phyloP scores from a whole-genome alignment of 2,113 vertebrate species.

The Hemiprocne comata region DNA sequence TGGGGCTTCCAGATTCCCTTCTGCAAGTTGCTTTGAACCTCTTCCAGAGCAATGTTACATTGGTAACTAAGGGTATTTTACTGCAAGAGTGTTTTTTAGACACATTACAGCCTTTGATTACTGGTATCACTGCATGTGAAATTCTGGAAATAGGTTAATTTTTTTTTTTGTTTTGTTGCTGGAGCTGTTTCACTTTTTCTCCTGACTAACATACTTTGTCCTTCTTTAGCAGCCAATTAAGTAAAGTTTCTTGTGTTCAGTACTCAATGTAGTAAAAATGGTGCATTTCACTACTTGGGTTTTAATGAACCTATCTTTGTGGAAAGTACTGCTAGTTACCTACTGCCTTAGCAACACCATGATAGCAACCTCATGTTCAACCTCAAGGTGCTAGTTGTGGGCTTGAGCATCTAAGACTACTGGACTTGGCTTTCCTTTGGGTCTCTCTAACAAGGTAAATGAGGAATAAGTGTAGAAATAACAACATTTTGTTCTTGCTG shows the following conservation, averaged over 20 bases:
- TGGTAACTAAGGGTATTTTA: not conserved
- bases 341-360: not conserved
- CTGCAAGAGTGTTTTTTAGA: not conserved
- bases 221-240: not conserved
- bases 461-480: not conserved
- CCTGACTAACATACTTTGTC: not conserved
- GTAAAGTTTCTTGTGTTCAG: rapidly evolving
- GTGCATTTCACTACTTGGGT: not conserved
- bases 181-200: not conserved
- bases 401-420: not conserved
- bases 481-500: not conserved
- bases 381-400: not conserved
- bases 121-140: not conserved
- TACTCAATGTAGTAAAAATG: not conserved
- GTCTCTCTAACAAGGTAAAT: not conserved
- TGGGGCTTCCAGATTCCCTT: not conserved
- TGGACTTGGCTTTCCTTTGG: not conserved
- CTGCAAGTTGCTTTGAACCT: not conserved
- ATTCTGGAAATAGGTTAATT: not conserved
- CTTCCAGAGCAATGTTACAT: not conserved
- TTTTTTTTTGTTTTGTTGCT: not conserved
- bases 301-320: not conserved
- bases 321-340: not conserved
- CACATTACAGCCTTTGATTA: not conserved
- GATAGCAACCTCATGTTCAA: not conserved